These are phyloP conservation scores for Aricia agestis DNA, from an alignment of 1,140 invertebrate species.

Conservation along the genomic window DNA sequence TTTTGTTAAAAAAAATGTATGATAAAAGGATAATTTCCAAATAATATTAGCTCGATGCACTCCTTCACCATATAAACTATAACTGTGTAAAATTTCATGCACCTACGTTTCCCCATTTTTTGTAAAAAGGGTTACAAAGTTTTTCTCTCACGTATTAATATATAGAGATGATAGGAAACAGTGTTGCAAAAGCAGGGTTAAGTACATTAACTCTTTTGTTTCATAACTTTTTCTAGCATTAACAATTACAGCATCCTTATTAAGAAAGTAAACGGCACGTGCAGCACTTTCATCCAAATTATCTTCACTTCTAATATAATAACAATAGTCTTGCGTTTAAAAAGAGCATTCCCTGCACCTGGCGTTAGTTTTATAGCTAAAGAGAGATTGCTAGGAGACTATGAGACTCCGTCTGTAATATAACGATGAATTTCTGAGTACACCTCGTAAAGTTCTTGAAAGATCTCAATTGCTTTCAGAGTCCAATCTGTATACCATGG, in stretches of 20 bases:
- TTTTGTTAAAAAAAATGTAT: too few relatives aligned
- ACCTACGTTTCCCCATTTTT: too few relatives aligned
- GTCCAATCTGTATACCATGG: neutral
- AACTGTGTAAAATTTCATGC: too few relatives aligned
- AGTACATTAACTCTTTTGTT: too few relatives aligned
- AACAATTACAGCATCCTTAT: neutral
- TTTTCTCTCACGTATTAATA: too few relatives aligned
- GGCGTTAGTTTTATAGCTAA: conserved; percentile 35
- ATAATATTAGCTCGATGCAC: too few relatives aligned
- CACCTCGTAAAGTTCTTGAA: conserved; percentile 21
- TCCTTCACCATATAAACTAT: too few relatives aligned
- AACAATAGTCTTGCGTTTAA: conserved; percentile 30
- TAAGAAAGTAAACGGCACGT: neutral
- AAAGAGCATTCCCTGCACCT: conserved; percentile 36
- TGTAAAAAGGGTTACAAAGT: too few relatives aligned
- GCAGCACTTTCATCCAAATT: neutral
- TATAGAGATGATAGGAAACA: too few relatives aligned
- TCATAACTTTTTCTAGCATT: too few relatives aligned
- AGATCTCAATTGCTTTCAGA: conserved; percentile 2
- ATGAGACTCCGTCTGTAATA: conserved; percentile 23
- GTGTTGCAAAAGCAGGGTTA: too few relatives aligned
- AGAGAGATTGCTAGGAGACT: conserved; percentile 31
- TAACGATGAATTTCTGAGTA: conserved; percentile 32
- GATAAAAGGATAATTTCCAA: too few relatives aligned
- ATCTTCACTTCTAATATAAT: neutral